Percentiles rank a stretch among this genome's conserved stretches.
Evolutionary conservation across 2,113 vertebrate genomes (phyloP).

Genomic region (Phalacrocorax pelagicus): DNA sequence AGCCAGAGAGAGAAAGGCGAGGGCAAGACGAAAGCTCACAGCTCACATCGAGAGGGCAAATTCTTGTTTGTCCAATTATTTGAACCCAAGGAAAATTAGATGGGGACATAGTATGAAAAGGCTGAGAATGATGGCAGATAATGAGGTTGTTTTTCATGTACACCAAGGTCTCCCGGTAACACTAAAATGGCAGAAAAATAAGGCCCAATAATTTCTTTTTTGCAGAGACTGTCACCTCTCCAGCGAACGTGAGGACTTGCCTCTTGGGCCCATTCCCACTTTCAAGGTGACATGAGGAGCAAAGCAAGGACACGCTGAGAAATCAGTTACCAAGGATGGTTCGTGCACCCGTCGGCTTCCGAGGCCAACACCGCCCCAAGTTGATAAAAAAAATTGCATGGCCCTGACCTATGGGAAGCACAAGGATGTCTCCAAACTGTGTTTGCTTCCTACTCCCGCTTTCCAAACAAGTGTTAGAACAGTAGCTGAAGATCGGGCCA

Average conservation of each 20-base stretch:
- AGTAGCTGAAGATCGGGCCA: background rate
- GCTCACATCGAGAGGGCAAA: background rate
- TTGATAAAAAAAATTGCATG: background rate
- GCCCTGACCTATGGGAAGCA: background rate
- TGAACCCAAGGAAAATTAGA: background rate
- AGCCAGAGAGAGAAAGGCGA: background rate
- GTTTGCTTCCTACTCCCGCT: background rate
- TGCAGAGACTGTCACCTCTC: background rate
- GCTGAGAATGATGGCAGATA: background rate
- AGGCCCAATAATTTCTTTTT: background rate
- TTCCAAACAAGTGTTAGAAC: background rate
- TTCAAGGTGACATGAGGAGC: background rate
- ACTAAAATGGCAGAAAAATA: background rate
- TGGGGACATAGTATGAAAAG: background rate
- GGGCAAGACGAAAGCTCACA: background rate
- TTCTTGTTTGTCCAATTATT: background rate
- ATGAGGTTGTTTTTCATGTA: background rate
- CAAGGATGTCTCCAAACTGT: background rate
- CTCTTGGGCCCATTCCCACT: background rate
- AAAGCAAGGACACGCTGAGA: background rate
- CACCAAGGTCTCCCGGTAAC: background rate
- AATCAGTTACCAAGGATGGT: background rate
- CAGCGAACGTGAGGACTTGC: background rate
- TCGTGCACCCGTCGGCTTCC: rapidly evolving
- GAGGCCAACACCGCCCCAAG: background rate